phyloP scores from a whole-genome alignment of 2,113 vertebrate genomes.

The Elephas maximus region DNA sequence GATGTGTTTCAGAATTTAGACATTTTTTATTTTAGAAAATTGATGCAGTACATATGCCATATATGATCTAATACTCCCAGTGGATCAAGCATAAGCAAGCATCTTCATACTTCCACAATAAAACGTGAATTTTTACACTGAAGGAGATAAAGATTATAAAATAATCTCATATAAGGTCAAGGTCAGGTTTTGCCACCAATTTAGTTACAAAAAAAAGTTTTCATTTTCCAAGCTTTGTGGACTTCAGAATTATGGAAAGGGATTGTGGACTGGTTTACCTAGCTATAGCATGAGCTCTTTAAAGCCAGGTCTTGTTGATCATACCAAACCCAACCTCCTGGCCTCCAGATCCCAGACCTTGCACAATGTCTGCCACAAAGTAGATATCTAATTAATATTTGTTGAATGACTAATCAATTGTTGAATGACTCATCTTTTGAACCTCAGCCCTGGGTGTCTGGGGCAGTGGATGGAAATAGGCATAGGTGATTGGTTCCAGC shows the following conservation, averaged over 20 bases:
- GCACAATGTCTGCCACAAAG: background rate
- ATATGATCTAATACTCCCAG: background rate
- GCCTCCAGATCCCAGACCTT: constrained; percentile 40
- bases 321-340: background rate
- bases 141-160: constrained; percentile 48
- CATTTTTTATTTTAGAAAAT: constrained; percentile 49
- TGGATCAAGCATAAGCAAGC: constrained; percentile 23
- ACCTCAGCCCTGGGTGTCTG: background rate
- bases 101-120: constrained; percentile 27
- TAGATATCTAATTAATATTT: constrained; percentile 28
- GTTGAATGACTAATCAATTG: constrained; percentile 22
- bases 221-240: constrained; percentile 57
- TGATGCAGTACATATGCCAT: background rate
- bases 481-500: background rate
- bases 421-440: constrained; percentile 40
- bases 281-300: background rate
- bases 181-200: constrained; percentile 51
- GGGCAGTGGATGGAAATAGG: background rate
- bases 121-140: constrained; percentile 53
- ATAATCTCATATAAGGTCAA: constrained; percentile 37
- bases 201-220: constrained; percentile 32
- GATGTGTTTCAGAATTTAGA: constrained; percentile 37
- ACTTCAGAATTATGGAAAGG: constrained; percentile 46
- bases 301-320: background rate
- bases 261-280: background rate